Base-by-base conservation (phyloP, 2,888 invertebrate species). In the Seira ritae region DNA sequence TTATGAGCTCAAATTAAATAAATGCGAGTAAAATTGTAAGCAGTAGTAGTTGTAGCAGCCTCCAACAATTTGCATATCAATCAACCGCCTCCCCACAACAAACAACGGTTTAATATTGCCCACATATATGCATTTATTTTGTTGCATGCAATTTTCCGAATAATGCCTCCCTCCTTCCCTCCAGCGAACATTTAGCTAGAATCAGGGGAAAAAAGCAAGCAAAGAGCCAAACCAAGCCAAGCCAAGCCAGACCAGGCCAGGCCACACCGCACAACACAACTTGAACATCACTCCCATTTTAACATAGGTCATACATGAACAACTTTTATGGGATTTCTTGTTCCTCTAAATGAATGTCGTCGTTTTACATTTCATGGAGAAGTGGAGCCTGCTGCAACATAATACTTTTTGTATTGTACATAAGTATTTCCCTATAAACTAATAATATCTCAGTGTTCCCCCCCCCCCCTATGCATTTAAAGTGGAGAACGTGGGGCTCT, bases 11-110 rank as follows among this genome's bases (percentile, higher is more conserved):
- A n/a, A 55, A 15, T 55, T 55, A 55, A 55, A 55, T 55, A 55
- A 55, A 3, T 55, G n/a, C 3, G 6, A 42, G 42, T 42, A 42
- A 42, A 42, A 42, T 42, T n/a, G n/a, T n/a, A n/a, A 31, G 31
- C 31, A n/a, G n/a, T n/a, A n/a, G 55, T 55, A 55, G 55, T 12
- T 42, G 42, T 12, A 55, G 55, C 55, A 55, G 55, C 55, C 55
- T 55, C 55, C 55, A 73, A 73, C 72, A 31, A 73, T 73, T 73
- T 73, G 72, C 72, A 73, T 73, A 73, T 73, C 72, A 73, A 73
- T 73, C 72, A 73, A 62, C 37, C 31, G 55, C 55, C 55, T 55
- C 15, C 55, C 55, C 55, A 55, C 55, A 55, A 55, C 55, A 55
- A 55, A 55, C 55, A 55, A 31, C 31, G 31, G 31, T 31, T 31